A percentile compares a stretch with the other conserved stretches of the same genome.
Conservation (phyloP, 1,140 invertebrate genomes). For the Olivierus martensii region DNA sequence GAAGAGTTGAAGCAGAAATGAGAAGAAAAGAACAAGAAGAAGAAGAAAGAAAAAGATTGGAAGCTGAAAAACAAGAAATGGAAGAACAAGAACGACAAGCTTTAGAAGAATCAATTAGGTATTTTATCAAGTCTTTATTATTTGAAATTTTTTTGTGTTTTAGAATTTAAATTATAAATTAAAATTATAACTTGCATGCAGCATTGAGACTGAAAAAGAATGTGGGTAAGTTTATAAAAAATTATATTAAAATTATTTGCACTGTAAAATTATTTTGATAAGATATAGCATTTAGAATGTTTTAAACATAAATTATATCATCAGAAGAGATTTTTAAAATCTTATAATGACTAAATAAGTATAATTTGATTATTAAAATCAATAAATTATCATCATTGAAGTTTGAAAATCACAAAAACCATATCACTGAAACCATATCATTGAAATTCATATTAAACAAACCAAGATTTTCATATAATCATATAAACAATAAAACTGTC, state of each 20-base stretch:
- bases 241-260: neutral
- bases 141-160: neutral
- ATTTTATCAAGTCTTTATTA: neutral
- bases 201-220: slow-evolving; percentile 10
- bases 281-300: too few species aligned
- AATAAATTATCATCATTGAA: too few species aligned
- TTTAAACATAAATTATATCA: too few species aligned
- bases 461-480: too few species aligned
- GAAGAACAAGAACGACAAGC: slow-evolving; percentile 12
- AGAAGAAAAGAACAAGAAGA: slow-evolving; percentile 56
- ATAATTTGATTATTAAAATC: too few species aligned
- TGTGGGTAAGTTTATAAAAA: slow-evolving; percentile 7
- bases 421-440: too few species aligned
- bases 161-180: neutral
- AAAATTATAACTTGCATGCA: slow-evolving; percentile 3
- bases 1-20: slow-evolving; percentile 83
- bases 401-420: too few species aligned
- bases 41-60: slow-evolving; percentile 41
- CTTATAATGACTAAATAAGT: too few species aligned
- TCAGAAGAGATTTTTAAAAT: too few species aligned
- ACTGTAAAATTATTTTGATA: too few species aligned
- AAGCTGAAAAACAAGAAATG: slow-evolving; percentile 24
- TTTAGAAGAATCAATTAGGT: slow-evolving; percentile 13
- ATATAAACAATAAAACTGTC: too few species aligned
- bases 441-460: too few species aligned